Base-by-base conservation (phyloP, 1,140 invertebrate species). In the Caerostris extrusa region DNA sequence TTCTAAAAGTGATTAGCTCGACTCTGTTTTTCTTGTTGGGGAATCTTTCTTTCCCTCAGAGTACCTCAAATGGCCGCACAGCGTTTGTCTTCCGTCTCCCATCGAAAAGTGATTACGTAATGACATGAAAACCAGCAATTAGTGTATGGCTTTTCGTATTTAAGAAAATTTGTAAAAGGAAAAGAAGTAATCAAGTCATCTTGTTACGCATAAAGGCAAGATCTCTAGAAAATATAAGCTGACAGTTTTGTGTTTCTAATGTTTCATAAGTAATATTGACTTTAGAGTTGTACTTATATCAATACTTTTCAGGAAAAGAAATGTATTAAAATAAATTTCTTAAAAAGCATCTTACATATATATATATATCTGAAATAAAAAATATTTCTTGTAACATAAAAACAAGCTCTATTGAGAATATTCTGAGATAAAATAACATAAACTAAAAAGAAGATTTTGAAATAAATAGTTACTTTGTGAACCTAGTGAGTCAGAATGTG, bases 1-100 rank as follows among this genome's bases (percentile, higher is more conserved):
- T 7, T 77, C 71, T 77, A 77, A 77, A n/a, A 77, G 71, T 77
- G 71, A 77, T 77, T 77, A 77, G 14, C 71, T 77, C n/a, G 71
- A 77, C n/a, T 77, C 7, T 53, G 71, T 77, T 19, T 19, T 53
- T 77, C 50, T 77, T 64, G 5, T 64, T 64, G 0, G 61, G 14
- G 61, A 64, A 14, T 77, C 5, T 77, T 77, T 77, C 71, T 19
- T 19, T 53, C n/a, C 19, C 71, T 7, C 8, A 12, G 19, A 34
- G n/a, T 53, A 77, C 71, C n/a, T 19, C 71, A 64, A 64, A 17
- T 14, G 71, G 50, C 5, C 19, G 10, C 8, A n/a, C n/a, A n/a
- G n/a, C 17, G 71, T 77, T 77, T 34, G 10, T 77, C 19, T 53
- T 19, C 8, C 6, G 8, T 53, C 10, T 12, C 19, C 50, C 19